phyloP scores from a whole-genome alignment of 2,797 vertebrate genomes.

The Galaxias olidus region DNA sequence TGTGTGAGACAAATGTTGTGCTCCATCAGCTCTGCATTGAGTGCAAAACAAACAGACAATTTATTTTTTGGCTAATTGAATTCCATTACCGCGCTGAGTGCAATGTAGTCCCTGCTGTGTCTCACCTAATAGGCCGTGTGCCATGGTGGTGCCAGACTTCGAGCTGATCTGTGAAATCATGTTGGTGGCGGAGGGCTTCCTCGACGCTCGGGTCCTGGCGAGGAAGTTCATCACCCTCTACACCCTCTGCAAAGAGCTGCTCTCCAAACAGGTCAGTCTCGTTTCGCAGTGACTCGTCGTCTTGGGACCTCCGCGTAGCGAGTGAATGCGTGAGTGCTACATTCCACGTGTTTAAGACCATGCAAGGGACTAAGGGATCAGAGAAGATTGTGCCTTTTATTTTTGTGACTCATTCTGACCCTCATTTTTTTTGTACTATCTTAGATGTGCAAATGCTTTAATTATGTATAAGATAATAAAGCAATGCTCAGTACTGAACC shows the following conservation, averaged over 20 bases:
- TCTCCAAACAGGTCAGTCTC: constrained; percentile 90
- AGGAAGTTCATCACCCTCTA: constrained; percentile 96
- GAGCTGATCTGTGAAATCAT: constrained; percentile 98
- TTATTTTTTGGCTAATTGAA: too few species aligned
- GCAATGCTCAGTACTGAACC: constrained; percentile 32
- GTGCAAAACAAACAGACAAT: too few species aligned
- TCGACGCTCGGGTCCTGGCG: constrained; percentile 83
- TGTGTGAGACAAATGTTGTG: too few species aligned
- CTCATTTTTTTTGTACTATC: constrained; percentile 32
- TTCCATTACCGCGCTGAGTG: too few species aligned
- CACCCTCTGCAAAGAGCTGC: constrained; percentile 90
- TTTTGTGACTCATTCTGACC: background rate
- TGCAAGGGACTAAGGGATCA: too few species aligned
- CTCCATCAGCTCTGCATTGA: too few species aligned
- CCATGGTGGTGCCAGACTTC: constrained; percentile 97
- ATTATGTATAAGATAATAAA: constrained; percentile 36
- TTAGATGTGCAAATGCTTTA: constrained; percentile 24
- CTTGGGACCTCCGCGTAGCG: too few species aligned
- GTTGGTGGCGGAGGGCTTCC: constrained; percentile 95
- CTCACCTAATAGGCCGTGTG: constrained; percentile 82
- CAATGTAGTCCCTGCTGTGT: background rate
- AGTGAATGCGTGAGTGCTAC: too few species aligned
- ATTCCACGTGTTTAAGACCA: too few species aligned
- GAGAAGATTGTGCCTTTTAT: too few species aligned
- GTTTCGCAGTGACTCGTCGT: too few species aligned